Base-by-base conservation (phyloP, 2,888 invertebrate genomes). In the Adelognathus sp. region DNA sequence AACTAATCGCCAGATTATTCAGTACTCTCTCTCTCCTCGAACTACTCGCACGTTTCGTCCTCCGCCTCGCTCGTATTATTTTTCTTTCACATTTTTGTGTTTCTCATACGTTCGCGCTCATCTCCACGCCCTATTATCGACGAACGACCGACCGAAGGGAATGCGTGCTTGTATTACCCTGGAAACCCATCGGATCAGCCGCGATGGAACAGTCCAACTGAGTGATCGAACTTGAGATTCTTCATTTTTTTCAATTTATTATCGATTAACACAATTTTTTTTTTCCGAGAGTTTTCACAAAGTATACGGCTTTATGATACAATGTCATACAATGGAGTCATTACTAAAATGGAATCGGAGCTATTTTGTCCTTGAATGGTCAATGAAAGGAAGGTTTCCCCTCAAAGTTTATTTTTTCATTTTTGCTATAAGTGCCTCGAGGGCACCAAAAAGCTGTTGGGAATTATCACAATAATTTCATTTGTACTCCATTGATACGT, bases 1-100 rank as follows among this genome's bases (percentile, higher is more conserved):
- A 67, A 76, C 60, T 70, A 69, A 77, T 79, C 71, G 71, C 66
- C 74, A 41, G 73, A 79, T 82, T 74, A 56, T 70, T n/a, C 75
- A 82, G 72, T 79, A 72, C 79, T 75, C 79, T 60, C 44, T 44
- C 61, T 61, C 61, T 29, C 46, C 64, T 46, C 52, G 52, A 66
- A 52, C 39, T 52, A 52, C 36, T 66, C 24, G 18, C 39, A 58
- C 46, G 50, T 33, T 54, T 61, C 27, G n/a, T 61, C 33, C 36
- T 56, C 36, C 41, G 58, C 60, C 60, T 41, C 33, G 61, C 7
- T 14, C 50, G 46, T 7, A 11, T 21, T 58, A 11, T 29, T 39
- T 31, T 33, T 41, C 27, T 39, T 46, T 73, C 33, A 29, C 66
- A 66, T n/a, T n/a, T n/a, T n/a, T n/a, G n/a, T n/a, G n/a, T n/a